Evolutionary conservation across 2,888 invertebrate genomes (phyloP).

Genomic region (Drosophila monieri): DNA sequence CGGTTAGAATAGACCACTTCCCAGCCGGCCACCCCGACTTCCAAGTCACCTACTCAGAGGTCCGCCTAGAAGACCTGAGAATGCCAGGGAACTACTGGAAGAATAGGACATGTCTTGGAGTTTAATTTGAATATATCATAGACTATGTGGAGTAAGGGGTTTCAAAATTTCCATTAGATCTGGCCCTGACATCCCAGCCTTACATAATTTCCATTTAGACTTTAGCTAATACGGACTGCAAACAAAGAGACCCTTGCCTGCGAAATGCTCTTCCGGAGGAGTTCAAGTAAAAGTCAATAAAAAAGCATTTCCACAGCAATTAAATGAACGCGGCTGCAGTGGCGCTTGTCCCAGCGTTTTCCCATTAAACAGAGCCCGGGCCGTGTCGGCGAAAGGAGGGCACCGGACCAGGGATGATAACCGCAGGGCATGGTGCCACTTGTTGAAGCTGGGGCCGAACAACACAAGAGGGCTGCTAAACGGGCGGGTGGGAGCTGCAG

Average conservation of each 20-base stretch:
- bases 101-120: too few species aligned
- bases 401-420: slow-evolving; percentile 29
- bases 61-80: neutral
- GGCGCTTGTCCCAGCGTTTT: slow-evolving; percentile 53
- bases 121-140: too few species aligned
- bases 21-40: neutral
- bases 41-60: neutral
- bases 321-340: slow-evolving; percentile 66
- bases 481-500: slow-evolving; percentile 20
- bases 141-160: too few species aligned
- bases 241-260: neutral
- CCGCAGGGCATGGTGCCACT: slow-evolving; percentile 64
- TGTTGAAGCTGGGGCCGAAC: slow-evolving; percentile 64
- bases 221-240: neutral
- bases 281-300: slow-evolving; percentile 73
- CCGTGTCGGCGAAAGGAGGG: slow-evolving; percentile 57
- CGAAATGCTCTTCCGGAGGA: slow-evolving; percentile 49
- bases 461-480: slow-evolving; percentile 17
- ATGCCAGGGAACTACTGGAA: too few species aligned
- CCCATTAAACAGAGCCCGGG: slow-evolving; percentile 71
- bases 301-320: slow-evolving; percentile 74
- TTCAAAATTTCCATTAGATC: too few species aligned
- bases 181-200: neutral
- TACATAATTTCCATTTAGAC: neutral
- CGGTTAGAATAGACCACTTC: neutral